Base-by-base conservation (phyloP, 2,888 invertebrate species). In the Timema cristinae region DNA sequence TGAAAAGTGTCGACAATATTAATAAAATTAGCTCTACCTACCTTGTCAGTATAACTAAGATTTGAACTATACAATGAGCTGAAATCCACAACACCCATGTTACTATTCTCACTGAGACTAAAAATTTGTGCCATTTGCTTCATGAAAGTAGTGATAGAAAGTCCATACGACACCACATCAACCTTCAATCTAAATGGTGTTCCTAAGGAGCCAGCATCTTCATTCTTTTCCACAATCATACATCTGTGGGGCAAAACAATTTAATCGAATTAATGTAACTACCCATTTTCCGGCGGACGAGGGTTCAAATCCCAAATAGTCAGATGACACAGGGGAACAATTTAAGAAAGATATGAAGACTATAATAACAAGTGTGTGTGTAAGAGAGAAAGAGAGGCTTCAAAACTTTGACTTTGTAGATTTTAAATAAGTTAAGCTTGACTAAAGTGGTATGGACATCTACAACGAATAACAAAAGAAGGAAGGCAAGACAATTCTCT, bases 1-100 rank as follows among this genome's bases (percentile, higher is more conserved):
- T 66, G n/a, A 66, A 66, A 66, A 54, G n/a, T 54, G 54, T 54
- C 13, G 2, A 54, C 54, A 13, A 13, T 54, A 54, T 11, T 54
- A 54, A 54, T 13, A 63, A 72, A 54, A 50, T 48, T 51, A 63
- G 70, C 52, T 69, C 68, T 72, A 75, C 77, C 74, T 75, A 86
- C 87, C 84, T 88, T 88, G 50, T 87, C 85, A 68, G 87, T 80
- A 78, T 86, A 86, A 0, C 84, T 85, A 68, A 86, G 81, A 1
- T 82, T 80, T 0, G 85, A 85, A 77, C 87, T 87, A 47, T 86
- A 81, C 50, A 86, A 84, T 1, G 77, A 79, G 6, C 75, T 72
- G 79, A 87, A 81, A 73, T 81, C 77, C 6, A 83, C 78, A 73
- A 76, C 77, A 68, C 76, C 76, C 47, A 73, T 75, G 8, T 69